These are phyloP conservation scores for Huso huso DNA, from an alignment of 2,797 vertebrate genomes.

Conservation along the genomic window DNA sequence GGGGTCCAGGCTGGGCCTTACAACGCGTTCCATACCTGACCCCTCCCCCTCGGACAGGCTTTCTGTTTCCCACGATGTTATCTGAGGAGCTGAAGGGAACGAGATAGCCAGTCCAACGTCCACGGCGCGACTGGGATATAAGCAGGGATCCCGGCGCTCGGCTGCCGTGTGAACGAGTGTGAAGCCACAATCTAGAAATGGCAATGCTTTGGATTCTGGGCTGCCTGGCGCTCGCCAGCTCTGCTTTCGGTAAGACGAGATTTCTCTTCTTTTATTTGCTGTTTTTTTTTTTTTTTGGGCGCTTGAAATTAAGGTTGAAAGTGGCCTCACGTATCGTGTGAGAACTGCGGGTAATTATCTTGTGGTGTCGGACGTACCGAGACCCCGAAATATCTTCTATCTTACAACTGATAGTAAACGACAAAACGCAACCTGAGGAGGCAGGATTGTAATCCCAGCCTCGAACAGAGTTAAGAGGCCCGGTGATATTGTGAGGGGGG, in stretches of 20 bases:
- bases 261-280: background rate
- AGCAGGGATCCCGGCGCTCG: constrained; percentile 20
- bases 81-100: constrained; percentile 4
- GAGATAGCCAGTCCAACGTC: constrained; percentile 1
- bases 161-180: background rate
- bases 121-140: constrained; percentile 32
- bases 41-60: constrained; percentile 36
- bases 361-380: too few relatives aligned
- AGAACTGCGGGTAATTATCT: too few relatives aligned
- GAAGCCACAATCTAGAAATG: constrained; percentile 21
- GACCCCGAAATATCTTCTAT: too few relatives aligned
- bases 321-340: too few relatives aligned
- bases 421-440: too few relatives aligned
- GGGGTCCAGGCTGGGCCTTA: too few relatives aligned
- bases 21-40: constrained; percentile 25
- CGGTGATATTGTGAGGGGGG: too few relatives aligned
- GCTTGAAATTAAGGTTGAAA: too few relatives aligned
- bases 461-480: too few relatives aligned
- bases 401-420: too few relatives aligned
- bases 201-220: constrained; percentile 59
- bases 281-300: background rate
- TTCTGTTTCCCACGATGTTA: constrained; percentile 44
- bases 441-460: too few relatives aligned
- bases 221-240: constrained; percentile 62
- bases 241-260: constrained; percentile 55